Evolutionary conservation across 2,113 vertebrate species (phyloP), one percentile per base, ranked within the genome.

Genomic region (Leptobrachium ailaonicum): DNA sequence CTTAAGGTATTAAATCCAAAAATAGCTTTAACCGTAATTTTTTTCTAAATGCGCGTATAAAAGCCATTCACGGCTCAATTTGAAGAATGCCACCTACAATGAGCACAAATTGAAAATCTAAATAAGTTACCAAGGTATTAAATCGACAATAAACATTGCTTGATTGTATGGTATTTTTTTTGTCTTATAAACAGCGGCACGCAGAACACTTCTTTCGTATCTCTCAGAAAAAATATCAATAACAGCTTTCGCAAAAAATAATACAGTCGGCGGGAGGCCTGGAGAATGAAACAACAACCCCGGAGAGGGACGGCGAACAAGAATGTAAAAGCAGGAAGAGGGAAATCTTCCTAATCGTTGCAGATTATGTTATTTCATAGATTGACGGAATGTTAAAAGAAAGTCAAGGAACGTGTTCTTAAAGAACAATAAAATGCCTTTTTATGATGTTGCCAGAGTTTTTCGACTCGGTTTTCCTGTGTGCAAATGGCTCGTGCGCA

Each of bases 181-280:
- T 41, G 71, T 80, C 41, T 80, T 43, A 71, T 58, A 66, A 56
- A 32, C 62, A 66, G 77, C 20, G n/a, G n/a, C 71, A 66, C 60
- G 8, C 77, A 8, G 72, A 60, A 54, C 50, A 41, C 41, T 53
- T 66, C 62, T 73, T 80, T 53, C 62, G 40, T 54, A 66, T 80
- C 60, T 69, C 45, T 41, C 62, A 66, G 71, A 80, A 80, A 32
- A 79, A 66, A 72, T 67, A 80, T 80, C 77, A 80, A 73, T 73
- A 66, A 54, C 47, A 42, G 20, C 47, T 73, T 73, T 40, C 13
- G 77, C 60, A 73, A 66, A 66, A 45, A 66, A 80, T 80, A 73
- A 66, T 67, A 73, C 62, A 56, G 77, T 58, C 62, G 42, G 70
- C 42, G 41, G 77, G 77, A 62, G 77, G 70, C 62, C 50, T 12